A percentile compares a stretch with the other conserved stretches of the same genome.
phyloP scores from a whole-genome alignment of 2,797 vertebrate genomes.

The Heteromormyrus szaboi region DNA sequence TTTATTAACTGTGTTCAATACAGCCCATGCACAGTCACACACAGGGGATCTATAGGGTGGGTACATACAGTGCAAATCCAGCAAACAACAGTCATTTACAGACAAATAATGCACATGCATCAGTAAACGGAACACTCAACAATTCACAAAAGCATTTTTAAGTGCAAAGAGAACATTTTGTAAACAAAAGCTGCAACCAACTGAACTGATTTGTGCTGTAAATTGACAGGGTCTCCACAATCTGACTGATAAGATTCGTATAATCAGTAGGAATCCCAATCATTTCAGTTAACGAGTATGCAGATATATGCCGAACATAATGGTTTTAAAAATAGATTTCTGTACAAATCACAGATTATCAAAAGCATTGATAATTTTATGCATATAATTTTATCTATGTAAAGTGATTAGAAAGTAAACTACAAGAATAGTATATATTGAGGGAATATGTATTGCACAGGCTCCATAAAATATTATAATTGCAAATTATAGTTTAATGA shows the following conservation, averaged over 20 bases:
- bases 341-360: background rate
- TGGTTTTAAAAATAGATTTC: background rate
- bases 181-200: conserved; percentile 21
- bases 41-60: conserved; percentile 14
- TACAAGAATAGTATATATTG: background rate
- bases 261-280: background rate
- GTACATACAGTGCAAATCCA: conserved; percentile 26
- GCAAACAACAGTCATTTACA: conserved; percentile 9
- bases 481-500: background rate
- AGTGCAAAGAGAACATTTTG: background rate
- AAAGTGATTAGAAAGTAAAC: background rate
- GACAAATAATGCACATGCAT: background rate
- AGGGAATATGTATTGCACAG: background rate
- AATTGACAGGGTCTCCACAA: background rate
- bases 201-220: conserved; percentile 1
- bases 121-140: conserved; percentile 7
- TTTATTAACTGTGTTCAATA: conserved; percentile 54
- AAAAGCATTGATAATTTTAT: conserved; percentile 34
- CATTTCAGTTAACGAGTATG: background rate
- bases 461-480: background rate
- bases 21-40: conserved; percentile 49
- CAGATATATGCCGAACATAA: background rate
- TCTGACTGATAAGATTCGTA: background rate
- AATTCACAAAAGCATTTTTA: conserved; percentile 20
- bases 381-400: conserved; percentile 18